phyloP scores from a whole-genome alignment of 2,888 invertebrate genomes.

The Hydroisotoma schaefferi region DNA sequence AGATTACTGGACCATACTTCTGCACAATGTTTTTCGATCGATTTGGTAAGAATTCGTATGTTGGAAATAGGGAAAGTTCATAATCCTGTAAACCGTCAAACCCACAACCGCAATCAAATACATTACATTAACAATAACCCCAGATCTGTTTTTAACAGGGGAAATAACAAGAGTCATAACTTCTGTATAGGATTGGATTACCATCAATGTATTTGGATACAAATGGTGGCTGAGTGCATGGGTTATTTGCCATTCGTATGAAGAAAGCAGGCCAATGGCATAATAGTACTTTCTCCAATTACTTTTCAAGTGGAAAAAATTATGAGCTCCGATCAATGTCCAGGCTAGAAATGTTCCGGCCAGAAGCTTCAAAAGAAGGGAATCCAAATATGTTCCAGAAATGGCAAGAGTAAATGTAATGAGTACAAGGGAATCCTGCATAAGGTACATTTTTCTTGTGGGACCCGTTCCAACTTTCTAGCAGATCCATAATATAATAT shows the following conservation, averaged over 20 bases:
- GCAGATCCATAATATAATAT: neutral
- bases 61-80: constrained; percentile 54
- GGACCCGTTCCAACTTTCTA: constrained; percentile 43
- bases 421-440: constrained; percentile 36
- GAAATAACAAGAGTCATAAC: no score
- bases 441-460: constrained; percentile 22
- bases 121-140: no score
- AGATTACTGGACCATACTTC: constrained; percentile 52
- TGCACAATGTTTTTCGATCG: constrained; percentile 50
- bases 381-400: constrained; percentile 19
- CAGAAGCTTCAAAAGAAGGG: constrained; percentile 13
- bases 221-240: constrained; percentile 50
- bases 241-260: constrained; percentile 49
- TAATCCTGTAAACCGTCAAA: constrained; percentile 40
- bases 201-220: constrained; percentile 49
- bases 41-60: constrained; percentile 58
- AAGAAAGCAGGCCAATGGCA: constrained; percentile 46
- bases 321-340: constrained; percentile 46
- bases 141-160: no score
- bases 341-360: constrained; percentile 41
- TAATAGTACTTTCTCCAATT: constrained; percentile 49
- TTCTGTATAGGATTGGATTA: constrained; percentile 6
- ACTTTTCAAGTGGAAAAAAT: constrained; percentile 49
- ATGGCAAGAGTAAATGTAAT: constrained; percentile 20
- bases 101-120: no score